These are phyloP conservation scores for Ostrea edulis DNA, from an alignment of 1,140 invertebrate species.

Conservation along the genomic window DNA sequence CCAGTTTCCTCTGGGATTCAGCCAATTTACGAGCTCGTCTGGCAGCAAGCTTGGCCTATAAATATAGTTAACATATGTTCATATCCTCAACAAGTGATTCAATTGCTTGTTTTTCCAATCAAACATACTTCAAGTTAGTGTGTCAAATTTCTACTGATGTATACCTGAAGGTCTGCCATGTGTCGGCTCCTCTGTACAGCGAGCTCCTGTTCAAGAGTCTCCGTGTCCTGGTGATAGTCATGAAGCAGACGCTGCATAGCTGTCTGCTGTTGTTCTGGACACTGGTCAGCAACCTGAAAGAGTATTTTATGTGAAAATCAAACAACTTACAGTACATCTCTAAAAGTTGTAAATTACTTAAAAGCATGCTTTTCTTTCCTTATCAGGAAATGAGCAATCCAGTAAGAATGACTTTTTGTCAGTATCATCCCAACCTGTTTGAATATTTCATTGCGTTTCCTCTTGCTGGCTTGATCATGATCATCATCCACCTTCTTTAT, in stretches of 20 bases:
- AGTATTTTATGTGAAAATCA: not conserved
- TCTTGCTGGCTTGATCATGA: conserved; percentile 61
- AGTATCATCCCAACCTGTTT: conserved; percentile 60
- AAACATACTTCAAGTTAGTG: not conserved
- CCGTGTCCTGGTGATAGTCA: conserved; percentile 69
- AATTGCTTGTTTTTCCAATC: too few species aligned
- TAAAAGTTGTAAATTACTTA: too few species aligned
- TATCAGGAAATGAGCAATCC: not conserved
- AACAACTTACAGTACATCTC: not conserved
- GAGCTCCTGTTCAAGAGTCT: conserved; percentile 66
- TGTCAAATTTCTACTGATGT: not conserved
- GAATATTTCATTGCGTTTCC: conserved; percentile 67
- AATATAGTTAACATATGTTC: not conserved
- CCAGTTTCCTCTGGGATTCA: conserved; percentile 66
- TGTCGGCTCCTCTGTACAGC: conserved; percentile 68
- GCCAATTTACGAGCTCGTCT: conserved; percentile 65
- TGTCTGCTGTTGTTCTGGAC: conserved; percentile 58
- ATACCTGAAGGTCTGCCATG: conserved; percentile 71
- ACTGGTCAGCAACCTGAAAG: conserved; percentile 54
- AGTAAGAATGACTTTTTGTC: not conserved
- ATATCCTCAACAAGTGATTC: not conserved
- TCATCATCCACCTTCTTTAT: conserved; percentile 70
- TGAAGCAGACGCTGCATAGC: conserved; percentile 72
- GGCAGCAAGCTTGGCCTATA: conserved; percentile 71
- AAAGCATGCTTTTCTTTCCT: too few species aligned